Percentiles rank a stretch among this genome's conserved stretches.
Evolutionary conservation across 2,113 vertebrate genomes (phyloP).

Genomic region (pig (Sus scrofa)): DNA sequence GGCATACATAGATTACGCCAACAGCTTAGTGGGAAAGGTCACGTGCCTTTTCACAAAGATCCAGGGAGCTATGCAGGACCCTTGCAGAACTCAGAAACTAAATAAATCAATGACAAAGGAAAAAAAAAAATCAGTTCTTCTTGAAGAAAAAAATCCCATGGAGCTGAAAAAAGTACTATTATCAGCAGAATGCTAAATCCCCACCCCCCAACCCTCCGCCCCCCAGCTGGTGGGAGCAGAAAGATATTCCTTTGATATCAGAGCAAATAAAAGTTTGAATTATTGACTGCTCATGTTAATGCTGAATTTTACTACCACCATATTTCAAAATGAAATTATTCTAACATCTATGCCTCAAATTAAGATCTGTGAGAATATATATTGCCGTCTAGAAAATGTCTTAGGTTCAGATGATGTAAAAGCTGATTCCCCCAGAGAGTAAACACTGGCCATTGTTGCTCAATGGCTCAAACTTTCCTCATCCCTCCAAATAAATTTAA

Average conservation of each 20-base stretch:
- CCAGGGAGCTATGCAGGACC: not conserved
- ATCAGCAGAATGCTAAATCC: slow-evolving; percentile 54
- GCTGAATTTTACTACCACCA: slow-evolving; percentile 72
- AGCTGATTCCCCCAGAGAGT: slow-evolving; percentile 37
- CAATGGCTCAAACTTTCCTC: slow-evolving; percentile 1
- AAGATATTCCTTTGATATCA: slow-evolving; percentile 70
- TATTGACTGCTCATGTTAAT: slow-evolving; percentile 71
- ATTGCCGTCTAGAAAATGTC: slow-evolving; percentile 31
- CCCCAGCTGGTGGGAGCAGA: slow-evolving; percentile 38
- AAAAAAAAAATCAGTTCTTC: not conserved
- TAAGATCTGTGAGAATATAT: slow-evolving; percentile 63
- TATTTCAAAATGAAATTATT: slow-evolving; percentile 79
- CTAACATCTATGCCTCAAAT: slow-evolving; percentile 66
- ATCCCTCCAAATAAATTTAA: slow-evolving; percentile 67
- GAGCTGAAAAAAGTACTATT: slow-evolving; percentile 34
- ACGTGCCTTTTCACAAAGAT: not conserved
- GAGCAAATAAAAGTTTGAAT: slow-evolving; percentile 78
- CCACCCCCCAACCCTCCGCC: not conserved
- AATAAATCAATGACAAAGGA: slow-evolving; percentile 39
- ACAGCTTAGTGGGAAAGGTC: not conserved
- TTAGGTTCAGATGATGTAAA: slow-evolving; percentile 69
- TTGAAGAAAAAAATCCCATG: slow-evolving; percentile 66
- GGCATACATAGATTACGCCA: slow-evolving; percentile 43
- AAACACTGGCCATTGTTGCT: slow-evolving; percentile 54
- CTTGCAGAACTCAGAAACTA: slow-evolving; percentile 6